phyloP scores from a whole-genome alignment of 2,888 invertebrate species.

The Salpingus planirostris region DNA sequence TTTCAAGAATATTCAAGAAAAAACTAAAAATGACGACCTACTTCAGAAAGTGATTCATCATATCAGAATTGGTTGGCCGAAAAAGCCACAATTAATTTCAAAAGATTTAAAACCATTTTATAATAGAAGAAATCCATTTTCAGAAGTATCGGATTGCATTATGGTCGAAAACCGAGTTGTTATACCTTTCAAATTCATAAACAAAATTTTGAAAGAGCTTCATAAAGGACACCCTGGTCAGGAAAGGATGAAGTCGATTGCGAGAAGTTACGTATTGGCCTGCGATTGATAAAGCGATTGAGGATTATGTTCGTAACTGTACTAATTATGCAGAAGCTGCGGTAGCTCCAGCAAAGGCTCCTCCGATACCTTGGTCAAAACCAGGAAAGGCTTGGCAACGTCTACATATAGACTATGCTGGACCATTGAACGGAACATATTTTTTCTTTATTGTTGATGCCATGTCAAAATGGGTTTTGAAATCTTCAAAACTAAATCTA shows the following conservation, averaged over 20 bases:
- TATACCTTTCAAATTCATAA: background rate
- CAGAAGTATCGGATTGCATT: background rate
- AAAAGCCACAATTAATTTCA: background rate
- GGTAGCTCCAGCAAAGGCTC: background rate
- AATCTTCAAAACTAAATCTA: background rate
- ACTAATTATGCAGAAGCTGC: background rate
- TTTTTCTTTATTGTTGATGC: background rate
- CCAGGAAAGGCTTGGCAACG: background rate
- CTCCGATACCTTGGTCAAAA: background rate
- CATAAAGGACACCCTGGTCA: background rate
- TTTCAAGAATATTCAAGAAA: background rate
- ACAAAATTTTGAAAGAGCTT: background rate
- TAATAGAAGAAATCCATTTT: background rate
- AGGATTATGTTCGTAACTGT: background rate
- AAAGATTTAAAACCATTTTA: background rate
- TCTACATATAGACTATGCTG: background rate
- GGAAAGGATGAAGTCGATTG: background rate
- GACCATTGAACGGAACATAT: background rate
- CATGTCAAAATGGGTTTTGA: background rate
- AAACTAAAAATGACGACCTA: background rate
- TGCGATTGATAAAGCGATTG: background rate
- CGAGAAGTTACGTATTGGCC: conserved; percentile 1
- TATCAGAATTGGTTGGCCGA: background rate
- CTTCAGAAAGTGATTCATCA: background rate
- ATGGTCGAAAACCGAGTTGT: background rate